Evolutionary conservation across 2,888 invertebrate genomes (phyloP).

Genomic region (Pedicia rivosa): DNA sequence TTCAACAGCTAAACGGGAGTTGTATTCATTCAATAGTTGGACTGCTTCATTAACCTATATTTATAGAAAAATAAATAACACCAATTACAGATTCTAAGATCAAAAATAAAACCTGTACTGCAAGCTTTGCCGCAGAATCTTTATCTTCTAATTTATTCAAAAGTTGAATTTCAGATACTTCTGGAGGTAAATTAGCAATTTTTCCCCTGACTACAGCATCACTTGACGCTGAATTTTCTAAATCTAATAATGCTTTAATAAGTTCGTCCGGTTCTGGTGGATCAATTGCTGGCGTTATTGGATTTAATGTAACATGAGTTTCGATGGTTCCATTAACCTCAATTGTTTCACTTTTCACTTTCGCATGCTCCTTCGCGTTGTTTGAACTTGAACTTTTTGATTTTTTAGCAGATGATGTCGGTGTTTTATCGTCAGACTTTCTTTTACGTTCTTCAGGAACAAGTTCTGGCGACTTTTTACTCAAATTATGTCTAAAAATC

Average conservation of each 20-base stretch:
- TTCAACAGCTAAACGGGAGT: constrained; percentile 68
- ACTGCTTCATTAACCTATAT: constrained; percentile 59
- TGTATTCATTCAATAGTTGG: constrained; percentile 74
- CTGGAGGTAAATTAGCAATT: constrained; percentile 85
- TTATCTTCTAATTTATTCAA: constrained; percentile 76
- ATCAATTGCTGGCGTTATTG: constrained; percentile 58
- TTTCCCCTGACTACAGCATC: constrained; percentile 85
- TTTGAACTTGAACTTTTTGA: constrained; percentile 17
- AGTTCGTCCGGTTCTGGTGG: constrained; percentile 88
- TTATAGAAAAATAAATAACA: not conserved
- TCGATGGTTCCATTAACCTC: constrained; percentile 57
- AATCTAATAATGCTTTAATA: constrained; percentile 63
- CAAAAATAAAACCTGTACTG: constrained; percentile 65
- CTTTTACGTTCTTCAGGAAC: constrained; percentile 21
- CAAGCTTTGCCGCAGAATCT: constrained; percentile 61
- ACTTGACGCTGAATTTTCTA: constrained; percentile 90
- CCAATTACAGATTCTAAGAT: not conserved
- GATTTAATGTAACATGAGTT: constrained; percentile 60
- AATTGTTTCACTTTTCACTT: constrained; percentile 35
- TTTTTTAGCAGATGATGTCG: constrained; percentile 26
- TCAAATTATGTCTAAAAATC: constrained; percentile 53
- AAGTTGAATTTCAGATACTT: constrained; percentile 81
- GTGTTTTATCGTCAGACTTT: constrained; percentile 20
- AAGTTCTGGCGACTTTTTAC: constrained; percentile 11
- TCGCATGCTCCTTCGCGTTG: constrained; percentile 19